Percentiles rank a stretch among this genome's conserved stretches.
These are phyloP conservation scores for Dipodomys merriami DNA, from an alignment of 2,113 vertebrate species.

Conservation along the genomic window DNA sequence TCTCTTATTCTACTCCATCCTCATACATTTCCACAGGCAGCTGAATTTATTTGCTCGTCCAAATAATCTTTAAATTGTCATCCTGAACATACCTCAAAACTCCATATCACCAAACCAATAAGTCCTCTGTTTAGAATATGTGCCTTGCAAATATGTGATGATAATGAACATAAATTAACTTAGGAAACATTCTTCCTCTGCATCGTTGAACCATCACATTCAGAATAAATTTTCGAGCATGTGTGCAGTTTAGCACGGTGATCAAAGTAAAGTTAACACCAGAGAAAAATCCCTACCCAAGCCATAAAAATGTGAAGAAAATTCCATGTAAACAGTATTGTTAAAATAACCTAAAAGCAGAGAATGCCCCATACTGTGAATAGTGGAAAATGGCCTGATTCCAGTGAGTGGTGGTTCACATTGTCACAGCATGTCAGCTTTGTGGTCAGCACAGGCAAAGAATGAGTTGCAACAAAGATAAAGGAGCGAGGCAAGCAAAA, in stretches of 20 bases:
- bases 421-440: neutral
- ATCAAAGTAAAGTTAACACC: neutral
- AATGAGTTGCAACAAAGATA: neutral
- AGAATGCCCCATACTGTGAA: neutral
- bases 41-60: neutral
- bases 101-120: neutral
- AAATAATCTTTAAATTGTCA: conserved; percentile 2
- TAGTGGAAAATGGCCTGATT: neutral
- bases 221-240: neutral
- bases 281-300: neutral
- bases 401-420: neutral
- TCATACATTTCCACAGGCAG: neutral
- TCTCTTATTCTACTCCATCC: neutral
- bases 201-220: neutral
- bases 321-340: neutral
- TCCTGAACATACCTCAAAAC: neutral
- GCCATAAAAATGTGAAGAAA: neutral
- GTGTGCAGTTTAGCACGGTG: neutral
- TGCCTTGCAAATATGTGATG: neutral
- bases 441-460: neutral
- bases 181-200: conserved; percentile 5
- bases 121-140: neutral
- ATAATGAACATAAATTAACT: neutral
- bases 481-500: neutral
- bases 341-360: neutral